Conservation (phyloP, 2,113 vertebrate species). For the Malurus elegans region DNA sequence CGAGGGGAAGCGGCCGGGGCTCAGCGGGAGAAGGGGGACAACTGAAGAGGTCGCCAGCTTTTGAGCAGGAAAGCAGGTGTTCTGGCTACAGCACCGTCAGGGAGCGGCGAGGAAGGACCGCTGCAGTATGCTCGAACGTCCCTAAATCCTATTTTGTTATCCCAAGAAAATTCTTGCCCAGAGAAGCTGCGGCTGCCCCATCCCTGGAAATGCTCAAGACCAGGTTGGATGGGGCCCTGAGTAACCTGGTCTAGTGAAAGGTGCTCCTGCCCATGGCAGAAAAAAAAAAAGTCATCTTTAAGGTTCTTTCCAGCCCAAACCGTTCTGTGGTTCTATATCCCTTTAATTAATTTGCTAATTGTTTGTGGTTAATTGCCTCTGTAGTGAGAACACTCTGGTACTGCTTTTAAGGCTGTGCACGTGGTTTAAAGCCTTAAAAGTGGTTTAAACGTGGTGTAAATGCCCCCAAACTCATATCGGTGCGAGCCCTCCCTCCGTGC, state of each 20-base stretch:
- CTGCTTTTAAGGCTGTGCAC: background rate
- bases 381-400: rapidly evolving
- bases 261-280: background rate
- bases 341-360: background rate
- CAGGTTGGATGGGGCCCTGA: background rate
- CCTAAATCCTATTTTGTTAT: background rate
- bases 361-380: too few species aligned
- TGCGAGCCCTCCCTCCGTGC: background rate
- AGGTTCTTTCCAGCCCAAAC: background rate
- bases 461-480: rapidly evolving
- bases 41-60: rapidly evolving
- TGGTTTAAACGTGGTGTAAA: rapidly evolving
- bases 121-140: rapidly evolving
- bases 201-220: background rate
- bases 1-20: rapidly evolving
- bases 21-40: background rate
- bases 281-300: background rate
- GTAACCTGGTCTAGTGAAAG: background rate
- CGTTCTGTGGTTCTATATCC: background rate
- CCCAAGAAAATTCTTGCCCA: background rate
- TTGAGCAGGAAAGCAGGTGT: rapidly evolving
- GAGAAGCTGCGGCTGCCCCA: background rate
- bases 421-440: too few species aligned
- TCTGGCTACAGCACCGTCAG: rapidly evolving
- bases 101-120: background rate